Base-by-base conservation (phyloP, 2,797 vertebrate species). In the Tarsius wallacei region DNA sequence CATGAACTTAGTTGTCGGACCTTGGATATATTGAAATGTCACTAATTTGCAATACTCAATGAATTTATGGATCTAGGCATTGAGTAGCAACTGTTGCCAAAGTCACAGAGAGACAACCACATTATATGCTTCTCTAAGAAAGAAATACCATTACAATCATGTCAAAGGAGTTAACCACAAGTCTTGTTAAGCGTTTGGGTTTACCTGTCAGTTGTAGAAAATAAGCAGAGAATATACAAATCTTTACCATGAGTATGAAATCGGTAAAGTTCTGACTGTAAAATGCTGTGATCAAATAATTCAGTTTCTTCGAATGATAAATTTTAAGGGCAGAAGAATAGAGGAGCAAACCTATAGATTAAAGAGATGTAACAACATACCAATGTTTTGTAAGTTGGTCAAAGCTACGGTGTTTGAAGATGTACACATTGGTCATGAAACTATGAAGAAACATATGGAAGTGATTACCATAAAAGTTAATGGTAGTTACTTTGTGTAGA, bases 101-200 rank as follows among this genome's bases (percentile, higher is more conserved):
- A 4, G 31, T 91, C 49, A 82, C 15, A 83, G 31, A 86, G 21
- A 70, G 53, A 16, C 28, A 89, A 77, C 2, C 33, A 74, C 6
- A 36, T 74, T 51, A 64, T 68, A 5, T 82, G 5, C 2, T 26
- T 89, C 68, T 86, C 16, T 73, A 73, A 57, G 47, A 68, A 74
- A 95, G 16, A 92, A 92, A 90, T 59, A 89, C 14, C 11, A 10
- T 76, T 93, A 31, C 59, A n/a, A 26, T 91, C 31, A 90, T 96
- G 36, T 88, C 83, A 94, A 87, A 57, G 31, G 21, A 24, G 85
- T 21, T 81, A 36, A 28, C 59, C 14, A 15, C 26, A 78, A 68
- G 51, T 71, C 15, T 77, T 33, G 36, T 53, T 93, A 95, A 93
- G n/a, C n/a, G 12, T 61, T 87, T 86, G 76, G n/a, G 78, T 77